Evolutionary conservation across 2,797 vertebrate species (phyloP), one percentile per base, ranked within the genome.

Genomic region (Astyanax mexicanus): DNA sequence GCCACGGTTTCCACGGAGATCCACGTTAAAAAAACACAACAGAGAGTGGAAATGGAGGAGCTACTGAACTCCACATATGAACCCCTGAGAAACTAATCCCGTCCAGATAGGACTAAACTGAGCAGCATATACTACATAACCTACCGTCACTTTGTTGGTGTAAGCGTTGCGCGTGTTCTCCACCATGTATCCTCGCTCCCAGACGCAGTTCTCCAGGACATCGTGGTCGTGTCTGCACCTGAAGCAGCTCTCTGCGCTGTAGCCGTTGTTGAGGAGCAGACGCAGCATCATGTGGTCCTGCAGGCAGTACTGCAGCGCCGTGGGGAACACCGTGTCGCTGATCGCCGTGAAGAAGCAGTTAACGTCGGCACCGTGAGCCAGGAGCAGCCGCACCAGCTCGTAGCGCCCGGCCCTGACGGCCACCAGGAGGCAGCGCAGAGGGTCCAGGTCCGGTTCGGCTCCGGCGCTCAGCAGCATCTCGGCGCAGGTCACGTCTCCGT

Each of bases 271-370:
- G 71, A 98, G 92, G 83, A 98, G 82, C 75, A 98, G 85, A 19
- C 95, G 88, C 81, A 96, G 83, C 95, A 97, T 98, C 27, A 85
- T 80, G 0, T 86, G 92, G 27, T 97, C 94, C 11, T 83, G 92
- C 49, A 97, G 85, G 69, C 93, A 89, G 61, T 96, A 98, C 80
- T 96, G 95, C 77, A 96, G 92, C 54, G 93, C 94, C 0, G 95
- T 95, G 75, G 95, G 95, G 81, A 97, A 98, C 71, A 85, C 79
- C 0, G 92, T 96, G 78, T 96, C 90, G 66, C 89, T 94, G 77
- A 96, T 84, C 23, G 87, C 86, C 73, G 90, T 93, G 78, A 97
- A 97, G 81, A 93, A 95, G 75, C 95, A 95, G 77, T 96, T 98
- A 76, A 96, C 94, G 0, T 96, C 91, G 0, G 95, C 95, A 61